Conservation (phyloP, 2,888 invertebrate species). For the Pedicia rivosa region DNA sequence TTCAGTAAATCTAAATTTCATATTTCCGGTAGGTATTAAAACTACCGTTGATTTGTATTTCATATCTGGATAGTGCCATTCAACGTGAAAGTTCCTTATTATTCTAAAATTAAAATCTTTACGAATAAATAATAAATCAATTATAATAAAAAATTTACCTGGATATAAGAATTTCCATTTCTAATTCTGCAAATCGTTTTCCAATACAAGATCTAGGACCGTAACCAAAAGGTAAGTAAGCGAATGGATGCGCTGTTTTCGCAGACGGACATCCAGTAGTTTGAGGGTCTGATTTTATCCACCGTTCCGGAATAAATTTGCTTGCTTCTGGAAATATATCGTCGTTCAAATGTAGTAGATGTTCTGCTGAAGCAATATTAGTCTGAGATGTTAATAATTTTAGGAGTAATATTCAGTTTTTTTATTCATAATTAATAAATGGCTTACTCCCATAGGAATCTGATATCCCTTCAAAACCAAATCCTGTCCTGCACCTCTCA, state of each 20-base stretch:
- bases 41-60: no score
- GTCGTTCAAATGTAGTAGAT: constrained; percentile 18
- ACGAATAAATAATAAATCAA: no score
- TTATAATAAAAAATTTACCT: no score
- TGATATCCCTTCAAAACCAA: constrained; percentile 45
- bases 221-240: constrained; percentile 44
- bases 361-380: background rate
- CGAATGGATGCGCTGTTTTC: constrained; percentile 29
- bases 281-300: no score
- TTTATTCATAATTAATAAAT: no score
- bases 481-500: constrained; percentile 36
- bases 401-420: no score
- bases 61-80: no score
- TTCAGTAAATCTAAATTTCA: no score
- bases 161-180: constrained; percentile 36
- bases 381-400: no score
- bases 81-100: no score
- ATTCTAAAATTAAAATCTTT: no score
- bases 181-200: constrained; percentile 48
- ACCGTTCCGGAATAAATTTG: constrained; percentile 48
- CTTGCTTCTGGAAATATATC: constrained; percentile 39
- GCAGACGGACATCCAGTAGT: background rate
- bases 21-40: no score
- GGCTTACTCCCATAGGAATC: constrained; percentile 43
- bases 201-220: constrained; percentile 48